These are phyloP conservation scores for Drosophila atripex DNA, from an alignment of 2,888 invertebrate genomes.

Conservation along the genomic window DNA sequence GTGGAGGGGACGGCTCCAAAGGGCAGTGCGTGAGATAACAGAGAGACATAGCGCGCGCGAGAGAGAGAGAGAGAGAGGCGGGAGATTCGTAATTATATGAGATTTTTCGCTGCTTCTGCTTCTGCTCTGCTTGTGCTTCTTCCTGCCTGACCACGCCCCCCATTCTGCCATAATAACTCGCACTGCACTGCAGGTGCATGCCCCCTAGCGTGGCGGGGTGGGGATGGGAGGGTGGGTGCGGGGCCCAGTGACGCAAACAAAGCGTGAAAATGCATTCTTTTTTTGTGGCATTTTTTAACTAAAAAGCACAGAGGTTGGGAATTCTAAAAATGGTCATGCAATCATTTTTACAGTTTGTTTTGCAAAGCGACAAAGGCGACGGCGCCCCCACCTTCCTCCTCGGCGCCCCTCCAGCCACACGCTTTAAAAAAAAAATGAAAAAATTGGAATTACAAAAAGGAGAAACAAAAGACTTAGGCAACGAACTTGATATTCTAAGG, in stretches of 20 bases:
- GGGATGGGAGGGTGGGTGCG: background rate
- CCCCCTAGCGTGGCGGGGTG: background rate
- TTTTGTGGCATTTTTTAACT: slow-evolving; percentile 5
- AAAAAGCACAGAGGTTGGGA: slow-evolving; percentile 46
- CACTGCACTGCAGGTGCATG: slow-evolving; percentile 29
- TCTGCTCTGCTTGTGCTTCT: slow-evolving; percentile 8
- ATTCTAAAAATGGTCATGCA: slow-evolving; percentile 66
- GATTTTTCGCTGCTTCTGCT: slow-evolving; percentile 35
- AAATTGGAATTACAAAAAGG: slow-evolving; percentile 25
- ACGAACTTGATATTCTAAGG: slow-evolving; percentile 60
- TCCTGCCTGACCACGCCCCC: slow-evolving; percentile 56
- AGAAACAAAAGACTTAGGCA: slow-evolving; percentile 74
- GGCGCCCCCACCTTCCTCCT: background rate
- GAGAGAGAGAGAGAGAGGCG: background rate
- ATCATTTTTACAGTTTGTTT: slow-evolving; percentile 78
- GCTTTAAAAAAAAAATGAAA: slow-evolving; percentile 3
- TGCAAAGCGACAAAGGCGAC: slow-evolving; percentile 60
- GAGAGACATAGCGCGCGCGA: background rate
- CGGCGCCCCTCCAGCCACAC: background rate
- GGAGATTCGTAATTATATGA: slow-evolving; percentile 31
- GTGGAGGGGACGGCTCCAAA: background rate
- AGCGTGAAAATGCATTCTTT: slow-evolving; percentile 82
- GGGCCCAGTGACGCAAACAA: slow-evolving; percentile 53
- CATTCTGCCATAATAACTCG: slow-evolving; percentile 49
- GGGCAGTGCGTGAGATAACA: slow-evolving; percentile 7